Base-by-base conservation (phyloP, 2,113 vertebrate species). In the Leiothrix lutea region DNA sequence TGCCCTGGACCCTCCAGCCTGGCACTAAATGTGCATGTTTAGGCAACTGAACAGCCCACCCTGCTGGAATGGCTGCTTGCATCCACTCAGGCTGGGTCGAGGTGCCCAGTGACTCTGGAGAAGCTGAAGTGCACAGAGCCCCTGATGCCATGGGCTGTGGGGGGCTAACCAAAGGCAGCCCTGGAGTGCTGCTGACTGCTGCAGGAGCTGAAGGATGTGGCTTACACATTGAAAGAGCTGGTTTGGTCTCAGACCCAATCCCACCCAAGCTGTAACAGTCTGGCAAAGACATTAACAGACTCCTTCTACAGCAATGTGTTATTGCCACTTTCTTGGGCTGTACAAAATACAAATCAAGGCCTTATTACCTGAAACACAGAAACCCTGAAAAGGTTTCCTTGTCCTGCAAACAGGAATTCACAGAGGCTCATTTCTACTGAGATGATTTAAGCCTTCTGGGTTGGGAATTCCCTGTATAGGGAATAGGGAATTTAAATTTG, bases 231-330 rank as follows among this genome's bases (percentile, higher is more conserved):
- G 57, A 64, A n/a, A 69, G 40, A 94, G 51, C 26, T 64, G 36
- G 36, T 67, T 60, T 93, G 73, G 82, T 90, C 81, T 66, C 80
- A 72, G 61, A 79, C 40, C 26, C 9, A 67, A 85, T 94, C 87
- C 84, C 90, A 96, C 73, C 78, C 86, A 92, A 88, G 88, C 36
- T 64, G 83, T n/a, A 57, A 48, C 24, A 66, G 48, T 80, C 86
- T 94, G 89, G 82, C 53, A 94, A 92, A 93, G 29, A 71, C 65
- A 84, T 93, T 77, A 88, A 38, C 13, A 38, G 0, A 2, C 64
- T 80, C 58, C 40, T 86, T 71, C 72, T 48, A 48, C 0, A 3
- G 53, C 40, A 78, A 47, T 8, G 4, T 1, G 3, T 75, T 88
- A 66, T 11, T 90, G 65, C 36, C 1, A 7, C 38, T 92, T 62